Conservation (phyloP, 2,113 vertebrate genomes). For the Epinephelus fuscoguttatus region DNA sequence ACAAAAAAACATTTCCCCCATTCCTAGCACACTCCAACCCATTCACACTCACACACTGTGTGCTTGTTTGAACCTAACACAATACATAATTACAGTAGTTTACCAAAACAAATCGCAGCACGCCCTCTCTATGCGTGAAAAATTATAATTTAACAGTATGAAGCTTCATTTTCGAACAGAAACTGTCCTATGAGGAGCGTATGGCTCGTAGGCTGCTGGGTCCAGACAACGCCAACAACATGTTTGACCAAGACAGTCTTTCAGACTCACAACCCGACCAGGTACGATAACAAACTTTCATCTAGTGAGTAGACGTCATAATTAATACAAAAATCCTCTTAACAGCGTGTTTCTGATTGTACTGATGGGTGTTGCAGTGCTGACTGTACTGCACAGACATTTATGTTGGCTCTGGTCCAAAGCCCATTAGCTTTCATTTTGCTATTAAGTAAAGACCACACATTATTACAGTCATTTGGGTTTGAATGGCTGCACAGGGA, state of each 20-base stretch:
- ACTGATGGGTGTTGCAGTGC: constrained; percentile 18
- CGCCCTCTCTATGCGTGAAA: not conserved
- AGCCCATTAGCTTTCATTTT: constrained; percentile 33
- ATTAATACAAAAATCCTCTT: not conserved
- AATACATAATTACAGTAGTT: not conserved
- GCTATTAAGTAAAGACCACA: constrained; percentile 19
- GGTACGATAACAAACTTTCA: constrained; percentile 79
- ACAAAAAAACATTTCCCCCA: not conserved
- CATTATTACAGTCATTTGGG: constrained; percentile 29
- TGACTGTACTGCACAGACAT: not conserved
- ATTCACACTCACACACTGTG: not conserved
- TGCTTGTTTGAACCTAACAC: constrained; percentile 7
- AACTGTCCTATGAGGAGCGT: constrained; percentile 94
- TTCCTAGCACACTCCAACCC: not conserved
- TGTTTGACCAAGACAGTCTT: constrained; percentile 87
- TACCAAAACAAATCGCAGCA: constrained; percentile 8
- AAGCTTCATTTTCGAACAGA: constrained; percentile 78
- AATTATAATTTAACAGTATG: constrained; percentile 14
- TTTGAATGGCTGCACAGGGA: constrained; percentile 50
- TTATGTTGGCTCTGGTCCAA: constrained; percentile 35
- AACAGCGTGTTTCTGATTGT: not conserved
- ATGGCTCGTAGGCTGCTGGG: constrained; percentile 97
- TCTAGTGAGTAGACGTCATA: not conserved
- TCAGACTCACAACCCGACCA: constrained; percentile 85
- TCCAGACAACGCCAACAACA: constrained; percentile 89